Base-by-base conservation (phyloP, 2,113 vertebrate genomes). In the Menidia beryllina region DNA sequence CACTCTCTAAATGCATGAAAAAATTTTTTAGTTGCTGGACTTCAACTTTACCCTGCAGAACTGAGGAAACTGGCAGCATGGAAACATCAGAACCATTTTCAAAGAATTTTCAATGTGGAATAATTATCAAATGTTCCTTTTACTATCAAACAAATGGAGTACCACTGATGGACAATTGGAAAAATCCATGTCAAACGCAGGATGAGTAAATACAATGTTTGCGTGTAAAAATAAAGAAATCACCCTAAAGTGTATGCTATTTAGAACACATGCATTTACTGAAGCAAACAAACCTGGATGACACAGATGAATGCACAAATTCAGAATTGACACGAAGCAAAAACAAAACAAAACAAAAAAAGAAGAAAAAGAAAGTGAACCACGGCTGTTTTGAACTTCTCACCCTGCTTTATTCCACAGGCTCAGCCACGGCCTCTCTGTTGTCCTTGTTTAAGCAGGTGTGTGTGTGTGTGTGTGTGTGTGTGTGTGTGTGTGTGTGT, bases 381-480 rank as follows among this genome's bases (percentile, higher is more conserved):
- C 49, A 47, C 30, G 51, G 47, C 27, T 79, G 66, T 21, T 34
- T 56, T 62, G 0, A 3, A 43, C 39, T 49, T 56, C 38, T 14
- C 14, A 0, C 48, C 3, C 19, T 13, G 27, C 57, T 73, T 73
- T 12, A 50, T 1, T 4, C 24, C n/a, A 24, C 25, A 57, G 36
- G 65, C 63, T 53, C 27, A 23, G 19, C 43, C 6, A 45, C 58
- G 27, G 43, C 34, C 19, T 68, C 5, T 0, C 5, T 34, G 0
- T 39, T 38, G 65, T 68, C 52, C 66, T 80, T 79, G 67, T 78
- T 34, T 75, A 45, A 38, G 74, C 74, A 80, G 73, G 51, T 67
- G 66, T 75, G 41, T 57, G 61, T 75, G 79, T 24, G 50, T n/a
- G 51, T 67, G 66, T 75, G 41, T 57, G 51, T 67, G 66, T 75